Percentiles rank a stretch among this genome's conserved stretches.
phyloP scores from a whole-genome alignment of 2,888 invertebrate genomes.

The Pristionchus entomophagus region DNA sequence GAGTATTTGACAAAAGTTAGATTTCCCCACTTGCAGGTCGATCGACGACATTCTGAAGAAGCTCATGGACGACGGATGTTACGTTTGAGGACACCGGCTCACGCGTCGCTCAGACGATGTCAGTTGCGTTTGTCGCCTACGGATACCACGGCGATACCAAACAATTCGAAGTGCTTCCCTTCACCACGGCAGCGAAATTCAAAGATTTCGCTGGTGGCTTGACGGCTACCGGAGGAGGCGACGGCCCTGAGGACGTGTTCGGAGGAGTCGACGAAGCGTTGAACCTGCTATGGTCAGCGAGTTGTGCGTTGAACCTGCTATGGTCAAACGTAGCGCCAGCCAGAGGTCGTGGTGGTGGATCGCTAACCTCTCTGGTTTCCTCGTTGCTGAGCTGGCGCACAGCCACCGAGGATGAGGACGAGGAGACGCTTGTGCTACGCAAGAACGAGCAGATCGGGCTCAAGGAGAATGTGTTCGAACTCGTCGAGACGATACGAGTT shows the following conservation, averaged over 20 bases:
- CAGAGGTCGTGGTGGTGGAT: no score
- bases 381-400: no score
- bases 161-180: neutral
- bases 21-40: no score
- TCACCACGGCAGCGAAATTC: neutral
- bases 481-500: conserved; percentile 40
- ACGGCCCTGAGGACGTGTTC: conserved; percentile 43
- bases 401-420: no score
- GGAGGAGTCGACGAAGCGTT: conserved; percentile 26
- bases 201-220: neutral
- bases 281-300: conserved; percentile 1
- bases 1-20: no score
- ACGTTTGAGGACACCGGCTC: no score
- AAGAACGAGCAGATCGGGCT: no score
- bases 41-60: no score
- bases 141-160: neutral
- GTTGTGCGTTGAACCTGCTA: neutral
- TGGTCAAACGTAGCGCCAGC: neutral
- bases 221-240: neutral
- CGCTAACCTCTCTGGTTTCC: no score
- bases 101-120: neutral
- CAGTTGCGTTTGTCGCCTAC: conserved; percentile 38
- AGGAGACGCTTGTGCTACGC: no score
- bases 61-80: no score
- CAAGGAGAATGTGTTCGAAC: no score